These are phyloP conservation scores for Marmota flaviventris DNA, from an alignment of 2,113 vertebrate species.

Conservation along the genomic window DNA sequence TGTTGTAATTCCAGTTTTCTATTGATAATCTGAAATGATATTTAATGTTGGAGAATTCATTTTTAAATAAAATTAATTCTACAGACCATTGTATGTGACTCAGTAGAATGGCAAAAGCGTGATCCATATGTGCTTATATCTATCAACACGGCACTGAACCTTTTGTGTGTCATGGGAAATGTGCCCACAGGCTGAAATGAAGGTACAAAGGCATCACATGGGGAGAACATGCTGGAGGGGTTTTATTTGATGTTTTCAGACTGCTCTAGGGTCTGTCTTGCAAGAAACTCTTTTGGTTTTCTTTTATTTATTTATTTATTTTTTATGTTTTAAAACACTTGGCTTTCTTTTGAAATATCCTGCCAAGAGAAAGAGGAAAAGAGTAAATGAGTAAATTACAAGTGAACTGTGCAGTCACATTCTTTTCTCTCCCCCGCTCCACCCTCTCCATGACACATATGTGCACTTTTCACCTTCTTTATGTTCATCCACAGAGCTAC, in stretches of 20 bases:
- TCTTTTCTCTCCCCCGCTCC: neutral
- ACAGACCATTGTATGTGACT: neutral
- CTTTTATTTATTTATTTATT: neutral
- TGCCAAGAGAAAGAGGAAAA: conserved; percentile 45
- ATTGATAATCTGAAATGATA: neutral
- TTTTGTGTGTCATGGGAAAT: conserved; percentile 72
- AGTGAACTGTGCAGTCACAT: neutral
- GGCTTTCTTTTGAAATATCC: conserved; percentile 72
- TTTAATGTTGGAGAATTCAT: conserved; percentile 10
- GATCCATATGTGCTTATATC: conserved; percentile 60
- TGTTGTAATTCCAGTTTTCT: neutral
- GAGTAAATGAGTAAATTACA: conserved; percentile 72
- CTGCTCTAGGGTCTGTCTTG: conserved; percentile 86
- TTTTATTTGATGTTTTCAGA: conserved; percentile 89
- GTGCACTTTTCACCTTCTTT: neutral
- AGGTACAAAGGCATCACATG: conserved; percentile 85
- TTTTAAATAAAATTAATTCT: conserved; percentile 66
- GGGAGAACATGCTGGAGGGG: conserved; percentile 86
- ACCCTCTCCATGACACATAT: neutral
- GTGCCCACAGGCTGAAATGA: conserved; percentile 77
- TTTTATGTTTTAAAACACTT: conserved; percentile 69
- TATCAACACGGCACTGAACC: conserved; percentile 54
- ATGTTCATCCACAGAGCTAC: neutral
- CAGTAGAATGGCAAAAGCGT: conserved; percentile 69
- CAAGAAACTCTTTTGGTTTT: conserved; percentile 82